Conservation (phyloP, 2,113 vertebrate species). For the Panurus biarmicus region DNA sequence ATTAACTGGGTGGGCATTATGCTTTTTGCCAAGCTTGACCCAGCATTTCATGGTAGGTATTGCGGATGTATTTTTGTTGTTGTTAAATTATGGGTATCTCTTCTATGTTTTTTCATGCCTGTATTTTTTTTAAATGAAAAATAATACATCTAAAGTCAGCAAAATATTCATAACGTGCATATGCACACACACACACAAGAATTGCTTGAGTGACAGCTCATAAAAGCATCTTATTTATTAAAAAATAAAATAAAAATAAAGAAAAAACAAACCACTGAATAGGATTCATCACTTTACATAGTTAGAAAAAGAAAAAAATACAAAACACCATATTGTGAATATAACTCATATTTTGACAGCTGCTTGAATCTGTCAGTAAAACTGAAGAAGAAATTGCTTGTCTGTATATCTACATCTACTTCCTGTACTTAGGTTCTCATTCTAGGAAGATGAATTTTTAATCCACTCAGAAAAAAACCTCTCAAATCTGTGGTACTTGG, state of each 20-base stretch:
- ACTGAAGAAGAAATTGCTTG: background rate
- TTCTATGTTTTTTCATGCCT: background rate
- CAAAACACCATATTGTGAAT: background rate
- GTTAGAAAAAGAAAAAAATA: accelerated
- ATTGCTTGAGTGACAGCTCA: background rate
- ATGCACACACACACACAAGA: background rate
- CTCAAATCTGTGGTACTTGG: background rate
- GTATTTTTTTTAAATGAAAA: background rate
- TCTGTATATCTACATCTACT: background rate
- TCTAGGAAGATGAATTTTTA: background rate
- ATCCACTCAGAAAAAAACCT: background rate
- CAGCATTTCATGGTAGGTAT: background rate
- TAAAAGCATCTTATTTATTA: background rate
- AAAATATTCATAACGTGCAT: background rate
- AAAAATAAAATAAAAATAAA: background rate
- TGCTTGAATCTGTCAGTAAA: background rate
- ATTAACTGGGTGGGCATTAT: background rate
- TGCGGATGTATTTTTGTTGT: background rate
- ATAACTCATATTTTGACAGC: background rate
- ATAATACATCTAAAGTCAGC: background rate
- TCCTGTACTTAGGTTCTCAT: background rate
- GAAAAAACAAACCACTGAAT: background rate
- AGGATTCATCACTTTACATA: background rate
- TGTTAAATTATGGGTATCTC: background rate
- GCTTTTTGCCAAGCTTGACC: background rate